Conservation (phyloP, 2,888 invertebrate species). For the Tipula helvola region DNA sequence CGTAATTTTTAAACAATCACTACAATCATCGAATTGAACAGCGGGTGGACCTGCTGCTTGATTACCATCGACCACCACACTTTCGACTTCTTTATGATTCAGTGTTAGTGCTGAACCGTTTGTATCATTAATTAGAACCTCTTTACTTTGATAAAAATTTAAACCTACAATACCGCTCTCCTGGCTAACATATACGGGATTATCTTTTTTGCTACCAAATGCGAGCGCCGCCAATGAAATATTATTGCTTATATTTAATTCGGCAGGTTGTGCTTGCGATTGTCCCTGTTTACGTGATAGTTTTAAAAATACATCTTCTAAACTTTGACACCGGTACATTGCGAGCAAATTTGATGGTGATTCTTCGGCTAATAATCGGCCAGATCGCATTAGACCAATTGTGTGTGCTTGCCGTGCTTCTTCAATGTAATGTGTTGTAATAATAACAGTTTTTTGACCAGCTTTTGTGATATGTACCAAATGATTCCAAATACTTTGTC, state of each 20-base stretch:
- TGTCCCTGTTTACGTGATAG: slow-evolving; percentile 69
- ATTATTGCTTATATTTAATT: slow-evolving; percentile 47
- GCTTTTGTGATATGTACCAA: slow-evolving; percentile 80
- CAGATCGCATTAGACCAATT: slow-evolving; percentile 90
- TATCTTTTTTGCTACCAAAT: slow-evolving; percentile 68
- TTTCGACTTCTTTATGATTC: slow-evolving; percentile 15
- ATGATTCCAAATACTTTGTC: slow-evolving; percentile 91
- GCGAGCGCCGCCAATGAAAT: slow-evolving; percentile 70
- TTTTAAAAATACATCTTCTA: slow-evolving; percentile 89
- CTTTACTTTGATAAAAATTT: slow-evolving; percentile 85
- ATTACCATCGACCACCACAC: background rate
- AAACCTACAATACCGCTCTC: slow-evolving; percentile 78
- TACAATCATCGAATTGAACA: slow-evolving; percentile 16
- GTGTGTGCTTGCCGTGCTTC: slow-evolving; percentile 85
- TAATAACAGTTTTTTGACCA: slow-evolving; percentile 83
- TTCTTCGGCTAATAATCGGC: slow-evolving; percentile 80
- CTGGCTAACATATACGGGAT: slow-evolving; percentile 71
- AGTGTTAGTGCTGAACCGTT: slow-evolving; percentile 41
- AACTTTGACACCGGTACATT: slow-evolving; percentile 68
- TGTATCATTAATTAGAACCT: slow-evolving; percentile 64
- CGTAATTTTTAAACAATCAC: slow-evolving; percentile 44
- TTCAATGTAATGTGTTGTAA: slow-evolving; percentile 90
- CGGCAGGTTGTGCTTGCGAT: slow-evolving; percentile 21
- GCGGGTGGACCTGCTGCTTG: slow-evolving; percentile 10
- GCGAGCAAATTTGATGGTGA: slow-evolving; percentile 71